A percentile compares a stretch with the other conserved stretches of the same genome.
These are phyloP conservation scores for Dryococelus australis DNA, from an alignment of 2,888 invertebrate species.

Conservation along the genomic window DNA sequence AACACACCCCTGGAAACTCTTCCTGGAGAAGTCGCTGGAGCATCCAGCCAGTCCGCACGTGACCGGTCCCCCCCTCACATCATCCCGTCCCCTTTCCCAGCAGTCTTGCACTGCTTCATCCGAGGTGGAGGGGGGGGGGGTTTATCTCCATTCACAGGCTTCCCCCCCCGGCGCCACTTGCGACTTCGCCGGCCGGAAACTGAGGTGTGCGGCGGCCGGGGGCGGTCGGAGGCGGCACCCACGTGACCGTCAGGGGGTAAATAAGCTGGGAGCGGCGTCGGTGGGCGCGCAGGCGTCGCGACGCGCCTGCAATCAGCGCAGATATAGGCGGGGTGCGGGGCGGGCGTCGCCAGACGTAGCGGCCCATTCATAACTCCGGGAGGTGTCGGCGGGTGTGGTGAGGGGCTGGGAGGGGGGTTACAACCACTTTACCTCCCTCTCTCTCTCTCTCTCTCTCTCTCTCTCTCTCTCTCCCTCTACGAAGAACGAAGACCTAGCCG, in stretches of 20 bases:
- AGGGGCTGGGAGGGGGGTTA: neutral
- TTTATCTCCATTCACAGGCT: neutral
- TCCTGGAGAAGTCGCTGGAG: neutral
- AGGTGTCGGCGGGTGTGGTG: neutral
- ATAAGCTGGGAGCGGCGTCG: neutral
- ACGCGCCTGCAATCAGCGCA: neutral
- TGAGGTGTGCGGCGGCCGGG: neutral
- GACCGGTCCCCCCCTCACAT: neutral
- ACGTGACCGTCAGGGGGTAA: neutral
- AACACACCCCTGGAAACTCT: too few relatives aligned
- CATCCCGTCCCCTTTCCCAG: neutral
- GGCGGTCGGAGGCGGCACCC: neutral
- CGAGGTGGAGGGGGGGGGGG: neutral
- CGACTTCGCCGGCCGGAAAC: slow-evolving; percentile 1
- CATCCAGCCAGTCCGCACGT: neutral
- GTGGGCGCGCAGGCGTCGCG: neutral
- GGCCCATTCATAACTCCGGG: neutral
- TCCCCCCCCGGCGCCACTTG: neutral
- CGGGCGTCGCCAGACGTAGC: neutral
- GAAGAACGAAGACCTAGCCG: too few relatives aligned
- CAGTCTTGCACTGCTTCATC: neutral
- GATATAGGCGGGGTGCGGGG: neutral
- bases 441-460: neutral
- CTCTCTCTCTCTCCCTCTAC: neutral
- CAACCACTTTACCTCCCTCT: neutral